A percentile compares a stretch with the other conserved stretches of the same genome.
Evolutionary conservation across 2,888 invertebrate species (phyloP).

Genomic region (Ditylenchus weischeri): DNA sequence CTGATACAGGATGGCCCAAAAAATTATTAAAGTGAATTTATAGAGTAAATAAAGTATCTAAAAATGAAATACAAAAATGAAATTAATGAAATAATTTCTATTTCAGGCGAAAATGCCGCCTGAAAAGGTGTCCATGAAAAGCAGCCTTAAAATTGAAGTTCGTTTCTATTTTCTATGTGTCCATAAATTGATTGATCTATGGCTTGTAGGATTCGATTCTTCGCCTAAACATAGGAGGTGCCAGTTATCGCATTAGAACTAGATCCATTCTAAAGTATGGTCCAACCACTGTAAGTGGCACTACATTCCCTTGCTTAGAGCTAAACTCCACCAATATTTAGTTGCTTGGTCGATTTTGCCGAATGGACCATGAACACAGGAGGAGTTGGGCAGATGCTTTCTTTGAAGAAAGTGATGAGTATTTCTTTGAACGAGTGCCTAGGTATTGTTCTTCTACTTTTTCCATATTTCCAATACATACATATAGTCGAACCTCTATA

Average conservation of each 20-base stretch:
- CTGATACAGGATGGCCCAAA: no score
- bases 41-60: no score
- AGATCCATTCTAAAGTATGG: slow-evolving; percentile 52
- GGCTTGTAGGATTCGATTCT: slow-evolving; percentile 48
- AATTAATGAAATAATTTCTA: no score
- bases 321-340: not conserved
- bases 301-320: not conserved
- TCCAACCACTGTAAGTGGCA: slow-evolving; percentile 45
- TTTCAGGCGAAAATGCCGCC: slow-evolving; percentile 39
- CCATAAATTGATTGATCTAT: slow-evolving; percentile 14
- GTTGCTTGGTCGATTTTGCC: slow-evolving; percentile 40
- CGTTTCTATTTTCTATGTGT: slow-evolving; percentile 14
- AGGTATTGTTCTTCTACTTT: slow-evolving; percentile 32
- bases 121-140: slow-evolving; percentile 38
- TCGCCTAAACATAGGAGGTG: slow-evolving; percentile 56
- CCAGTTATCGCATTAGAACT: slow-evolving; percentile 52
- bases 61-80: no score
- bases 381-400: slow-evolving; percentile 55
- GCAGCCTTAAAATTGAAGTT: slow-evolving; percentile 33
- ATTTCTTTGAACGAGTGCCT: slow-evolving; percentile 56
- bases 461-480: not conserved
- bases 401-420: slow-evolving; percentile 55
- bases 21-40: no score
- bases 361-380: slow-evolving; percentile 57
- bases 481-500: not conserved